A percentile compares a stretch with the other conserved stretches of the same genome.
Evolutionary conservation across 2,113 vertebrate genomes (phyloP).

Genomic region (Phrynocephalus versicolor): DNA sequence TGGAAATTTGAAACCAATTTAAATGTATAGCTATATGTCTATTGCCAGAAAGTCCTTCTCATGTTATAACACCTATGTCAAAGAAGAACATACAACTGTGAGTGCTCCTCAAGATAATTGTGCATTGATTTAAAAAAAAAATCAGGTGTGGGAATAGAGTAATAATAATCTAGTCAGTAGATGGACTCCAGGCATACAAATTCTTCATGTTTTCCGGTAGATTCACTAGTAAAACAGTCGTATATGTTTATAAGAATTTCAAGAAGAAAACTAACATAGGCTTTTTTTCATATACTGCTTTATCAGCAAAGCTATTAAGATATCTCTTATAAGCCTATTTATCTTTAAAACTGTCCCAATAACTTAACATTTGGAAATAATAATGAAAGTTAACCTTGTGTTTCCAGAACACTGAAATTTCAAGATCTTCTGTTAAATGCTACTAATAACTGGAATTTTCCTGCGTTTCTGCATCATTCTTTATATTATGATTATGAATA

Average conservation of each 20-base stretch:
- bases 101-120: conserved; percentile 65
- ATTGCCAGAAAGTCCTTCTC: conserved; percentile 57
- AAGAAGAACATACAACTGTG: conserved; percentile 53
- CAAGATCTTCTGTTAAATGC: conserved; percentile 74
- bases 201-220: conserved; percentile 75
- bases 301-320: conserved; percentile 70
- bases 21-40: conserved; percentile 51
- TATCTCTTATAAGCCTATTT: conserved; percentile 71
- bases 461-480: conserved; percentile 68
- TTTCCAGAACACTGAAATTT: conserved; percentile 83
- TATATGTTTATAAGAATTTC: conserved; percentile 66
- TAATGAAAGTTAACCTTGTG: conserved; percentile 69
- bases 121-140: conserved; percentile 63
- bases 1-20: conserved; percentile 62
- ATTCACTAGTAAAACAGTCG: conserved; percentile 65
- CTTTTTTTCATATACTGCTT: conserved; percentile 64
- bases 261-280: conserved; percentile 57
- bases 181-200: conserved; percentile 66
- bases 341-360: conserved; percentile 69
- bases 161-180: conserved; percentile 68
- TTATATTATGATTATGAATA: conserved; percentile 70
- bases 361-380: conserved; percentile 74
- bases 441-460: conserved; percentile 74
- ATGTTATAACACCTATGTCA: conserved; percentile 60
- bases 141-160: conserved; percentile 63